Percentiles rank a stretch among this genome's conserved stretches.
Evolutionary conservation across 2,113 vertebrate genomes (phyloP).

Genomic region (Harpagus bidentatus): DNA sequence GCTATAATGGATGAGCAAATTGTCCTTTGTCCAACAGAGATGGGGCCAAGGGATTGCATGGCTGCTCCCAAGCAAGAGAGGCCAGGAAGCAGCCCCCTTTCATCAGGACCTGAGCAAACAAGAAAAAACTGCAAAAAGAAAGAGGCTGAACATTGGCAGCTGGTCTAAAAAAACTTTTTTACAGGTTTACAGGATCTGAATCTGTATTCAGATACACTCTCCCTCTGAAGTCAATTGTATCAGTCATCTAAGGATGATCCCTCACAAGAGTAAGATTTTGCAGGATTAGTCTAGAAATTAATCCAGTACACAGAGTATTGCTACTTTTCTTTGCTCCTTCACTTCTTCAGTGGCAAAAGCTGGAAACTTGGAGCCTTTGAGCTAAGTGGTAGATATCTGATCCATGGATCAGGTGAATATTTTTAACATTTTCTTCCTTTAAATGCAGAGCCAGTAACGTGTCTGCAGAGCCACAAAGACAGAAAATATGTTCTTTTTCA

Average conservation of each 20-base stretch:
- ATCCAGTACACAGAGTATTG: background rate
- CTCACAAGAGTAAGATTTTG: background rate
- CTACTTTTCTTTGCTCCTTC: background rate
- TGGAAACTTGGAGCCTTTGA: background rate
- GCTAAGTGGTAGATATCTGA: background rate
- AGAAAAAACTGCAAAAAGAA: background rate
- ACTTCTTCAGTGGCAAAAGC: background rate
- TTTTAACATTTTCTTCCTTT: background rate
- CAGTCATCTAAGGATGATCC: background rate
- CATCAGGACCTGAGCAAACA: background rate
- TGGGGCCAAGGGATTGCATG: background rate
- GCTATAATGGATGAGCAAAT: background rate
- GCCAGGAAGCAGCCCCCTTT: background rate
- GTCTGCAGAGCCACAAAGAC: background rate
- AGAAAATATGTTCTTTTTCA: background rate
- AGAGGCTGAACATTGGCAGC: background rate
- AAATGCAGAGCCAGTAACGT: background rate
- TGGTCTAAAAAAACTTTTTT: background rate
- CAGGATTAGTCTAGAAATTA: background rate
- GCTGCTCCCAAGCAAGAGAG: background rate
- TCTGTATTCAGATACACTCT: background rate
- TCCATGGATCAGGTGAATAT: background rate
- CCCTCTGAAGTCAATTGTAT: background rate
- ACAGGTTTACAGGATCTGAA: too few relatives aligned
- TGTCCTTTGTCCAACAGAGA: background rate